Conservation (phyloP, 2,113 vertebrate species). For the Clarias batrachus region DNA sequence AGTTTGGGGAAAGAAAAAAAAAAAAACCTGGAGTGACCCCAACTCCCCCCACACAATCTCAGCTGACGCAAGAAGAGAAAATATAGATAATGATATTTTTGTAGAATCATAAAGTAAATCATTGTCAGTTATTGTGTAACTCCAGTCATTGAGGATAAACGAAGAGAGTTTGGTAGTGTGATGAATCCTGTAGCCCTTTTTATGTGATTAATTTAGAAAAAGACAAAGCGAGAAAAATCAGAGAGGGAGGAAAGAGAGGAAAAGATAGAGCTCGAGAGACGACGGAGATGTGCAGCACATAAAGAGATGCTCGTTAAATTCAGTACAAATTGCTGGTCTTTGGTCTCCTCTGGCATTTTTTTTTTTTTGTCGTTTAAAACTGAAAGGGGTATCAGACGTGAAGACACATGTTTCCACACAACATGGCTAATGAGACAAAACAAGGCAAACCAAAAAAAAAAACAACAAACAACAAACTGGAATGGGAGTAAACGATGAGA, state of each 20-base stretch:
- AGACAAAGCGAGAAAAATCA: no score
- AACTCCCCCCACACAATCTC: not conserved
- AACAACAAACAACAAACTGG: conserved; percentile 1
- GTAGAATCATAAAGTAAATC: not conserved
- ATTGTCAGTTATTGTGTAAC: conserved; percentile 1
- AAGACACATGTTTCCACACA: conserved; percentile 33
- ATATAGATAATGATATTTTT: no score
- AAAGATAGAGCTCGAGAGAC: not conserved
- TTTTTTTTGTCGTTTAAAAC: not conserved
- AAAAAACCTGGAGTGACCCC: conserved; percentile 18
- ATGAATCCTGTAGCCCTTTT: conserved; percentile 58
- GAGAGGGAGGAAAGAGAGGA: not conserved
- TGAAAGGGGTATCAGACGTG: conserved; percentile 25
- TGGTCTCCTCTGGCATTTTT: conserved; percentile 58
- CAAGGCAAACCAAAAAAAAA: not conserved
- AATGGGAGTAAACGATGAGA: conserved; percentile 40
- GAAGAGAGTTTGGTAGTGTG: conserved; percentile 41
- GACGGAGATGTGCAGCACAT: conserved; percentile 31
- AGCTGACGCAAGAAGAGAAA: not conserved
- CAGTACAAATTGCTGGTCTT: conserved; percentile 56
- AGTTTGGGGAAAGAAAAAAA: conserved; percentile 13
- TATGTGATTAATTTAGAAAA: conserved; percentile 2
- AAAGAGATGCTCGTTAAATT: conserved; percentile 43
- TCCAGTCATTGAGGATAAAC: conserved; percentile 12
- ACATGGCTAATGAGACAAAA: conserved; percentile 10